Conservation (phyloP, 2,113 vertebrate species). For the Pygoscelis antarcticus region DNA sequence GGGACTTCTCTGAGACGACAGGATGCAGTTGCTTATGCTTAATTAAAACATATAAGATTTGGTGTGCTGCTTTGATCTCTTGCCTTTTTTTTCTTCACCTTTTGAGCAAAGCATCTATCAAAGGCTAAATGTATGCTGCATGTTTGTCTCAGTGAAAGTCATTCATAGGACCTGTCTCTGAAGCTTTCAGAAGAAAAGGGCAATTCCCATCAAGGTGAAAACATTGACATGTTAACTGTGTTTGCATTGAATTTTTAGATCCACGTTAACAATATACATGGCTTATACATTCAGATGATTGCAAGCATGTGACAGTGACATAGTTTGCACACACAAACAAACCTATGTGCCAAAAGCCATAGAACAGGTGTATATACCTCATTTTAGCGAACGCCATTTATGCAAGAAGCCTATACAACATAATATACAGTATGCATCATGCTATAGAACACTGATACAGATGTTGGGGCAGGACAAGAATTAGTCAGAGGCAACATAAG, state of each 20-base stretch:
- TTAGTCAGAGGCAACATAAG: neutral
- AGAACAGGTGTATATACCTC: neutral
- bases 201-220: neutral
- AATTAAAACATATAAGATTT: constrained; percentile 63
- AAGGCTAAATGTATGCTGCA: neutral
- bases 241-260: neutral
- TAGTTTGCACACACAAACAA: neutral
- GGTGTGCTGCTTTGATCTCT: constrained; percentile 40
- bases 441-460: neutral
- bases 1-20: constrained; percentile 36
- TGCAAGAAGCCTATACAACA: neutral
- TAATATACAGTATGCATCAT: neutral
- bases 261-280: neutral
- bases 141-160: neutral
- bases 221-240: neutral
- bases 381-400: neutral
- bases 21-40: constrained; percentile 45
- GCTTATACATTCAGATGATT: neutral
- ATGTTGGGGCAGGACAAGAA: neutral
- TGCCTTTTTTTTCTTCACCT: constrained; percentile 6
- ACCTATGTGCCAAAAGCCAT: neutral
- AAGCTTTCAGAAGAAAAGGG: neutral
- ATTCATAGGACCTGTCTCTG: neutral
- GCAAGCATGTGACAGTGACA: neutral
- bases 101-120: constrained; percentile 29